phyloP scores from a whole-genome alignment of 2,888 invertebrate genomes.

The Leucophenga maculata region DNA sequence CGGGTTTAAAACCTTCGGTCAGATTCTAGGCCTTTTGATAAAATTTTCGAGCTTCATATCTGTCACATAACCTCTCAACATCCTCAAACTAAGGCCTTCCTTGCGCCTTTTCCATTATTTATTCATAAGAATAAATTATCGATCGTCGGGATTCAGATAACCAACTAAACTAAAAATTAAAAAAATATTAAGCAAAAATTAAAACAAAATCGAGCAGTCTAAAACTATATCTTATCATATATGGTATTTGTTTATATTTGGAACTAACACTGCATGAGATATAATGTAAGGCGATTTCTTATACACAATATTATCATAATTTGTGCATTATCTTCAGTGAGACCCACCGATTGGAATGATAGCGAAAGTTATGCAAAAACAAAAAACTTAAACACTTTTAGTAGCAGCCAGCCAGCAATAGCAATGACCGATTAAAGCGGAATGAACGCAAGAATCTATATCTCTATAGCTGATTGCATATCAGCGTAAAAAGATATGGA shows the following conservation, averaged over 20 bases:
- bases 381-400: conserved; percentile 26
- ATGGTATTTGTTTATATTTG: background rate
- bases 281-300: conserved; percentile 52
- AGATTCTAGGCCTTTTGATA: no score
- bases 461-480: conserved; percentile 21
- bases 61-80: no score
- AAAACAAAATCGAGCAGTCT: conserved; percentile 30
- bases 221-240: conserved; percentile 56
- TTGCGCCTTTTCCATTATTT: no score
- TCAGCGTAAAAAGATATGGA: conserved; percentile 14
- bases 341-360: conserved; percentile 23
- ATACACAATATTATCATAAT: conserved; percentile 6
- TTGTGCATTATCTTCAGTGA: conserved; percentile 38
- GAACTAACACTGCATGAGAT: conserved; percentile 38
- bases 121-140: background rate
- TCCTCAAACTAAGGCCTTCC: no score
- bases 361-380: conserved; percentile 37
- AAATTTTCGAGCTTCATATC: no score
- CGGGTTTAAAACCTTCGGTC: no score
- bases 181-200: conserved; percentile 33
- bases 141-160: background rate
- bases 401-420: no score
- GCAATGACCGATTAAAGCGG: conserved; percentile 50
- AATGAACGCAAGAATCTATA: conserved; percentile 4
- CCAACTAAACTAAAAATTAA: background rate